Base-by-base conservation (phyloP, 2,797 vertebrate genomes). In the Kryptolebias ocellatus region DNA sequence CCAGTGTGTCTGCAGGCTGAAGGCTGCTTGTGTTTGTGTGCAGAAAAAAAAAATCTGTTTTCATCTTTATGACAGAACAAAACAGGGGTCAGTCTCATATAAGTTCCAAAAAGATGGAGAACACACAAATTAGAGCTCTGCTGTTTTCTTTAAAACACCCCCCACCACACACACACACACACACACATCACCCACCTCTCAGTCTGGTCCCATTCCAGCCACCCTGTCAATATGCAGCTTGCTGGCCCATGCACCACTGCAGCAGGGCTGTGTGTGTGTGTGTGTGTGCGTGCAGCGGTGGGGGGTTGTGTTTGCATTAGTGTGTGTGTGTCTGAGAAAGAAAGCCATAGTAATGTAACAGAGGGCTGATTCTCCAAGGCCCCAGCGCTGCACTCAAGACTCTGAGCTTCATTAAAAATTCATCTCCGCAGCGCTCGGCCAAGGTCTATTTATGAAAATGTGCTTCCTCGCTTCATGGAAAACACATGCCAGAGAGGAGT, bases 401-500 rank as follows among this genome's bases (percentile, higher is more conserved):
- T 95, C 93, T 84, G 89, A 85, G 93, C 93, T 93, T 96, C 96
- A 97, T 97, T 96, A 97, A 97, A 95, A 86, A 96, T 97, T 97
- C 90, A 97, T 96, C 72, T 83, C 81, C 37, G 81, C 95, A 93
- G 94, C 92, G 94, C 95, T 94, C 92, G 94, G 95, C 94, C 96
- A 96, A 96, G 95, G 95, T 95, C 95, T 97, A 95, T 96, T 96
- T 96, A 96, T 96, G 95, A 96, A 96, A 96, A 97, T 96, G 95
- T 84, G 94, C 93, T 95, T 95, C 94, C 94, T 89, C 89, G 91
- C 95, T 93, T 92, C 94, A 80, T 88, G 93, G 93, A 93, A 94
- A 94, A 94, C 92, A 94, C 91, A 83, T 92, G 89, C 89, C 83
- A 78, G 85, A 89, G 86, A 93, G 87, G 80, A 92, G 94, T 84